These are phyloP conservation scores for Orius insidiosus DNA, from an alignment of 1,140 invertebrate genomes.

Conservation along the genomic window DNA sequence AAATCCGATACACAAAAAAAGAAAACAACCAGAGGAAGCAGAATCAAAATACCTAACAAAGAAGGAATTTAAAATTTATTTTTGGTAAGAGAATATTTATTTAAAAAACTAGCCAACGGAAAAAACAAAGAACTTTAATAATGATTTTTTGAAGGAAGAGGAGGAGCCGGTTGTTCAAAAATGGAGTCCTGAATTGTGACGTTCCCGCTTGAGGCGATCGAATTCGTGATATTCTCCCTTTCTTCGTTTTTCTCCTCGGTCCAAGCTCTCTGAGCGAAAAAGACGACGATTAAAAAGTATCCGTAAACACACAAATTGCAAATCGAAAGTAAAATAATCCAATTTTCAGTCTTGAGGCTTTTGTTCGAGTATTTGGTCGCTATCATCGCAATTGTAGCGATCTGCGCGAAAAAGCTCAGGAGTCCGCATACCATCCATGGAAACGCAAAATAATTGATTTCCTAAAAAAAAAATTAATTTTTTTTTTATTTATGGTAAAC, in stretches of 20 bases:
- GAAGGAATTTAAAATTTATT: too few relatives aligned
- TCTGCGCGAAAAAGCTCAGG: slow-evolving; percentile 18
- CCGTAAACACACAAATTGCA: slow-evolving; percentile 18
- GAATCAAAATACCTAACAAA: too few relatives aligned
- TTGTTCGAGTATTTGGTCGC: slow-evolving; percentile 11
- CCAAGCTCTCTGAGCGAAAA: slow-evolving; percentile 18
- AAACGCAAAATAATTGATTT: slow-evolving; percentile 18
- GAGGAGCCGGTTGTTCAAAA: not conserved
- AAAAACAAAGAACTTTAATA: too few relatives aligned
- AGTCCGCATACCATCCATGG: slow-evolving; percentile 20
- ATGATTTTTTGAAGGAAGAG: too few relatives aligned
- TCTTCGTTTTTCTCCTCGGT: slow-evolving; percentile 12
- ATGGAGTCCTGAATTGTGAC: slow-evolving; percentile 10
- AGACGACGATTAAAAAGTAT: slow-evolving; percentile 19
- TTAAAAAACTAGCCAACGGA: too few relatives aligned
- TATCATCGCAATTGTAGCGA: slow-evolving; percentile 17
- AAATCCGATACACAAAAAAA: too few relatives aligned
- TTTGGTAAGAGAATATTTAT: too few relatives aligned
- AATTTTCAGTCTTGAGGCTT: slow-evolving; percentile 10
- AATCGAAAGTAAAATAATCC: slow-evolving; percentile 16
- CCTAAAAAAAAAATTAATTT: slow-evolving; percentile 17
- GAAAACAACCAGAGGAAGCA: too few relatives aligned
- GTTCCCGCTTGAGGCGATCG: slow-evolving; percentile 10
- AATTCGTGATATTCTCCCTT: slow-evolving; percentile 12
- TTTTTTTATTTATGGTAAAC: too few relatives aligned